Evolutionary conservation across 2,113 vertebrate species (phyloP).

Genomic region (Pelecanoides urinatrix): DNA sequence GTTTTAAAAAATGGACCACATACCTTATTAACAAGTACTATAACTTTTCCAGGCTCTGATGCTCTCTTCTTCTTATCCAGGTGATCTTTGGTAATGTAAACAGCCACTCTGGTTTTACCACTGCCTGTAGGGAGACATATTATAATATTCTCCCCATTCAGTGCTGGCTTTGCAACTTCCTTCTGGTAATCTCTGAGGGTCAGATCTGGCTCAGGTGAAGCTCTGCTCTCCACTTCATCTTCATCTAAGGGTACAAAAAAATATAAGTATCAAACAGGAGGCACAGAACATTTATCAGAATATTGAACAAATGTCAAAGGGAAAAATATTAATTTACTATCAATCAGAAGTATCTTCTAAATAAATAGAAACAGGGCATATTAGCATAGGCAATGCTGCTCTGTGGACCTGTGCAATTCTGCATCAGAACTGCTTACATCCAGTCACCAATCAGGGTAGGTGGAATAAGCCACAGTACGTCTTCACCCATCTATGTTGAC

Average conservation of each 20-base stretch:
- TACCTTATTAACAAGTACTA: constrained; percentile 97
- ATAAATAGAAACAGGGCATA: not conserved
- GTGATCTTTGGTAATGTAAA: constrained; percentile 91
- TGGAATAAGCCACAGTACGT: not conserved
- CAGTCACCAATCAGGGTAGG: not conserved
- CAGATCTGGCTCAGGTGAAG: constrained; percentile 75
- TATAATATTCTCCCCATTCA: constrained; percentile 91
- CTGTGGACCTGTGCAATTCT: not conserved
- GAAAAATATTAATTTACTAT: not conserved
- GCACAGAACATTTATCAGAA: not conserved
- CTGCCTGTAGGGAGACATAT: constrained; percentile 96
- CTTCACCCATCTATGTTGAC: not conserved
- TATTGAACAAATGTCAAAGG: not conserved
- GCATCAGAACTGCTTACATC: not conserved
- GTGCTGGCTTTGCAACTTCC: constrained; percentile 87
- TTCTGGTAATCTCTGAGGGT: constrained; percentile 88
- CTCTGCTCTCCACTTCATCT: constrained; percentile 39
- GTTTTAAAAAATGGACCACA: not conserved
- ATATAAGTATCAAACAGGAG: not conserved
- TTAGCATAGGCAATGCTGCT: not conserved
- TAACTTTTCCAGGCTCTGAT: constrained; percentile 81
- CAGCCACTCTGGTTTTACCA: constrained; percentile 94
- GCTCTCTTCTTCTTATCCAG: constrained; percentile 78
- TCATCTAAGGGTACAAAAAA: constrained; percentile 48
- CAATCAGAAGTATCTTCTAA: not conserved